Evolutionary conservation across 2,888 invertebrate genomes (phyloP), one percentile per base, ranked within the genome.

Genomic region (Hylaea fasciaria): DNA sequence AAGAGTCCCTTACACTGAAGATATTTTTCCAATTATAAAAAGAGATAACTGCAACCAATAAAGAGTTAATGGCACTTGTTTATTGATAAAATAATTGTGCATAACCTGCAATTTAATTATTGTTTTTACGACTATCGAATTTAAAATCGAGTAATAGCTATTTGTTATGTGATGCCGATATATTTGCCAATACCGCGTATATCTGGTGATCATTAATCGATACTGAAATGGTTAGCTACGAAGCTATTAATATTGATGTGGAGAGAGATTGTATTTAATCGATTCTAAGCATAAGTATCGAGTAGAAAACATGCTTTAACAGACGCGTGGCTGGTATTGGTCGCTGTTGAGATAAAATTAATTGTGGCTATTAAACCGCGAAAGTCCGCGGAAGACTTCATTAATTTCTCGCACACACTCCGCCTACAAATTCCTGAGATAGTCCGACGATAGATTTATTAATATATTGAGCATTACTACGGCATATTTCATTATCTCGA

Each of bases 361-460:
- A 91, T 90, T 78, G 86, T 79, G 12, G 77, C 89, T 82, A 91
- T 91, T 90, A 90, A 89, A 88, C 78, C 80, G 85, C 87, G 87
- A 89, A 90, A 86, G 85, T 85, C 85, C 76, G 77, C 83, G 85
- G 85, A 91, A 90, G 89, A 89, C 87, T 91, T 89, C 89, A 91
- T 91, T 91, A 89, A 91, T 91, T 89, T 86, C 80, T 82, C 81
- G 80, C 84, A 83, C 80, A 78, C 80, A 81, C 70, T 80, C 83
- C 89, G 89, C 91, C 89, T 86, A 82, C 78, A 84, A 85, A 87
- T 80, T 77, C 81, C 77, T 72, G 71, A 83, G 88, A 87, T 88
- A 81, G 80, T 76, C 74, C 74, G 74, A 72, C 83, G 86, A 88
- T 89, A 87, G 87, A 86, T 89, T 88, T 87, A 89, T 88, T 90